Conservation (phyloP, 1,140 invertebrate species). For the Aphelenchoides besseyi region DNA sequence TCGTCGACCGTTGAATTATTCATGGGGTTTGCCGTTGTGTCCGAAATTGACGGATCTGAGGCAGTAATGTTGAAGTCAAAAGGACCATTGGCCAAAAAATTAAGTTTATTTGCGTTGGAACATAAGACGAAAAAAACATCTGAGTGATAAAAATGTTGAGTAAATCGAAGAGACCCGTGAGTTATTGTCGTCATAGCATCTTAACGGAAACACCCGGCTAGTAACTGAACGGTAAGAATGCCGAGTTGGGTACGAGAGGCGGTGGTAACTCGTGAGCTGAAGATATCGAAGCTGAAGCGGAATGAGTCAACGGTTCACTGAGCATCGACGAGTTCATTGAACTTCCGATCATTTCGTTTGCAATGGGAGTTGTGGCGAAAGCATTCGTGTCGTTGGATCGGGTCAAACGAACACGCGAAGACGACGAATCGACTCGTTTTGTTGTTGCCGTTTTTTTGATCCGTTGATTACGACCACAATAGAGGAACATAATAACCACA, state of each 20-base stretch:
- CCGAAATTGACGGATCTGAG: too few species aligned
- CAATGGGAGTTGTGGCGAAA: neutral
- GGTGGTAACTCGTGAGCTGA: constrained; percentile 2
- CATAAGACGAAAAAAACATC: neutral
- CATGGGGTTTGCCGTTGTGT: too few species aligned
- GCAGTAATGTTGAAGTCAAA: too few species aligned
- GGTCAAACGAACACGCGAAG: neutral
- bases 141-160: neutral
- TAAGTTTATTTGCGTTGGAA: neutral
- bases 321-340: constrained; percentile 12
- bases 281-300: constrained; percentile 7
- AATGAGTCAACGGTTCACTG: constrained; percentile 4
- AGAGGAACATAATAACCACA: constrained; percentile 43
- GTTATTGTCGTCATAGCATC: neutral
- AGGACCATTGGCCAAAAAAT: constrained; percentile 1
- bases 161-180: neutral
- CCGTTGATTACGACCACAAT: constrained; percentile 37
- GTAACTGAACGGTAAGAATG: neutral
- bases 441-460: constrained; percentile 14
- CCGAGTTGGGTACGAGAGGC: neutral
- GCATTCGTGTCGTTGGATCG: neutral
- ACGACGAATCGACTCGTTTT: neutral
- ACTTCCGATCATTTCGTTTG: neutral
- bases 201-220: neutral
- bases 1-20: constrained; percentile 8